Percentiles rank a stretch among this genome's conserved stretches.
Evolutionary conservation across 2,113 vertebrate species (phyloP).

Genomic region (Cromileptes altivelis): DNA sequence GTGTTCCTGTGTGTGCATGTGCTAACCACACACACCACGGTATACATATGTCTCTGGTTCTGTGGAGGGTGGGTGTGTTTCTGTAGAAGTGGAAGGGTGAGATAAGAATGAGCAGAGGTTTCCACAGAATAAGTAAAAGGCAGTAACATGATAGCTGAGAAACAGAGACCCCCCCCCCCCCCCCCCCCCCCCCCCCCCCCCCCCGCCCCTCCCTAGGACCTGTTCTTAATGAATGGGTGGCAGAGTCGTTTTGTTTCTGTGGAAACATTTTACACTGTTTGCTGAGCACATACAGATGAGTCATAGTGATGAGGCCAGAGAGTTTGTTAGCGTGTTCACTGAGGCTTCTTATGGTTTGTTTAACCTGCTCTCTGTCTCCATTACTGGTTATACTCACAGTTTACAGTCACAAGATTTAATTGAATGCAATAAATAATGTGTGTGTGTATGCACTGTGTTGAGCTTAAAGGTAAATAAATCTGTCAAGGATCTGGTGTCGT

Average conservation of each 20-base stretch:
- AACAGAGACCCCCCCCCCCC: background rate
- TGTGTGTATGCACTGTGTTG: background rate
- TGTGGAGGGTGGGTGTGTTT: constrained; percentile 49
- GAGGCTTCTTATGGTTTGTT: background rate
- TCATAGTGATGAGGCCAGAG: background rate
- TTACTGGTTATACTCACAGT: background rate
- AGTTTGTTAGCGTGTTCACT: background rate
- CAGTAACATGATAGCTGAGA: background rate
- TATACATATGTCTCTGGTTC: constrained; percentile 7
- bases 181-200: background rate
- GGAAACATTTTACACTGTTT: constrained; percentile 53
- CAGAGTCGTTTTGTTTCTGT: constrained; percentile 39
- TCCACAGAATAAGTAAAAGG: constrained; percentile 59
- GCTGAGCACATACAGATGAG: constrained; percentile 34
- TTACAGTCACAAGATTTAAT: background rate
- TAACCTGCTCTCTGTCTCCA: background rate
- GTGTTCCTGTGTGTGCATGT: background rate
- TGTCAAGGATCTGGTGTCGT: background rate
- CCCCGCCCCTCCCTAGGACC: background rate
- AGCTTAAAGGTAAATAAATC: background rate
- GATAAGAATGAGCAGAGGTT: constrained; percentile 68
- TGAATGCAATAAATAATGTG: background rate
- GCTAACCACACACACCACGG: background rate
- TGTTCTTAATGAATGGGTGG: background rate
- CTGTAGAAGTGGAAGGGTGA: constrained; percentile 59